Evolutionary conservation across 2,113 vertebrate genomes (phyloP), one percentile per base, ranked within the genome.

Genomic region (Poeciliopsis occidentalis): DNA sequence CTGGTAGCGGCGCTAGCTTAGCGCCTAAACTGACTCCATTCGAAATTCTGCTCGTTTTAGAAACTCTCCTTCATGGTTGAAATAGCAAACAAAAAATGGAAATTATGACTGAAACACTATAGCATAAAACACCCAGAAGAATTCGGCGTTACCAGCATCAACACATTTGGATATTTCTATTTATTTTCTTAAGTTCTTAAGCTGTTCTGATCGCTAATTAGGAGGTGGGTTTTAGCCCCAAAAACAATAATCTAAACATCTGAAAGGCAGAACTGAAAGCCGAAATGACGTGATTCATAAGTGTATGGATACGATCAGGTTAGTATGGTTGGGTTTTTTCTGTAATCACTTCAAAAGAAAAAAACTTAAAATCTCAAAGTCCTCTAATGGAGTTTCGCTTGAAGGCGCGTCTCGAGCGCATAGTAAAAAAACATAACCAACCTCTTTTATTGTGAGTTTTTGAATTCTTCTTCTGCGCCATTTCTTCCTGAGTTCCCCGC

Each of bases 391-490:
- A 29, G 2, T 2, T 69, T 0, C 29, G 76, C 4, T n/a, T 1
- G 3, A 15, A 64, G 67, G 41, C 26, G 54, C 54, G 64, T 64
- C 3, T 30, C 7, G 4, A 24, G 39, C 10, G 24, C 29, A 13
- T 13, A 15, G 24, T 41, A 19, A 1, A 19, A 10, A 12, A 12
- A n/a, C 54, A 67, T 10, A 34, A 86, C 90, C 70, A 29, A 92
- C 91, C 91, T 89, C 80, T 92, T 62, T 31, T 88, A 24, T 69
- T 8, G 6, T 75, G 81, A 27, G 12, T 47, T 76, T 47, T 88
- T 41, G 83, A 8, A 26, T 73, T 88, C 64, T 84, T 92, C 6
- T 47, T 90, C 77, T 86, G 90, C 26, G 75, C 69, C 90, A 91
- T 91, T n/a, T 60, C 29, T 19, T 19, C 47, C 22, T 60, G 12